phyloP scores from a whole-genome alignment of 2,888 invertebrate genomes.

The Lycocerus yunnanus region DNA sequence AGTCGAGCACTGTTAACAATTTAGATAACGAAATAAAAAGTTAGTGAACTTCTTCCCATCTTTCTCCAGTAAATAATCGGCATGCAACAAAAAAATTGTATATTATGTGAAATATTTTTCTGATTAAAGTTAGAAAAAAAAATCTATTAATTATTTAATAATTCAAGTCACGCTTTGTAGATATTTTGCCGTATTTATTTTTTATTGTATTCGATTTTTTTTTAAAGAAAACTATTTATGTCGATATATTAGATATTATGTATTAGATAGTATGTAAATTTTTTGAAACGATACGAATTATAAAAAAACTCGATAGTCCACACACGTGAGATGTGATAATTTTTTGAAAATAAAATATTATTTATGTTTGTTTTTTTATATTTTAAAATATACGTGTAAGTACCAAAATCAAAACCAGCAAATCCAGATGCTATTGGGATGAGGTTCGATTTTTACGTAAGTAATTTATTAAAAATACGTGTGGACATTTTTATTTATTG shows the following conservation, averaged over 20 bases:
- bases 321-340: conserved; percentile 40
- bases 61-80: background rate
- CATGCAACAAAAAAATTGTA: conserved; percentile 6
- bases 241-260: conserved; percentile 4
- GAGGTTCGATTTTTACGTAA: background rate
- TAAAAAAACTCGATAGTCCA: conserved; percentile 35
- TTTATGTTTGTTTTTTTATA: background rate
- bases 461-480: background rate
- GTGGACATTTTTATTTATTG: background rate
- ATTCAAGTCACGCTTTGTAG: conserved; percentile 13
- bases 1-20: conserved; percentile 10
- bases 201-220: conserved; percentile 23
- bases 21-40: conserved; percentile 13
- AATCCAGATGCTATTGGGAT: background rate
- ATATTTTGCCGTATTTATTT: conserved; percentile 25
- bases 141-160: conserved; percentile 12
- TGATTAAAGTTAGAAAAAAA: background rate
- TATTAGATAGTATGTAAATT: conserved; percentile 29
- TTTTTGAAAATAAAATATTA: conserved; percentile 9
- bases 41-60: conserved; percentile 9
- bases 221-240: background rate
- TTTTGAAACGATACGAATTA: conserved; percentile 42
- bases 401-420: background rate
- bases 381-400: background rate
- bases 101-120: conserved; percentile 10